phyloP scores from a whole-genome alignment of 2,113 vertebrate species.

The Cebidichthys violaceus region DNA sequence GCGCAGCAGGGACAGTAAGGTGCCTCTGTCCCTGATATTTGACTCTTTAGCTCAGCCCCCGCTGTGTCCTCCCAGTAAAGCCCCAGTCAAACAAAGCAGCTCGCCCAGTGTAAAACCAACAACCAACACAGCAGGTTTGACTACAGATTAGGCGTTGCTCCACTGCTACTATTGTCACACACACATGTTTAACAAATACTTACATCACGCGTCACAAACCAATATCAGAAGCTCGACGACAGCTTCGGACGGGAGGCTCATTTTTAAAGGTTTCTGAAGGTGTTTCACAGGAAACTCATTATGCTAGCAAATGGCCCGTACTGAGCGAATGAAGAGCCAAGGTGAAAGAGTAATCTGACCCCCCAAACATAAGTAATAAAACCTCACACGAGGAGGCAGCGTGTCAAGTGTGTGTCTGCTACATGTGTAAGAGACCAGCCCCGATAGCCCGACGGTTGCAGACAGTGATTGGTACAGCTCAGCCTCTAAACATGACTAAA shows the following conservation, averaged over 20 bases:
- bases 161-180: constrained; percentile 42
- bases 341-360: constrained; percentile 75
- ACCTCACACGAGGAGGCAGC: constrained; percentile 68
- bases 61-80: constrained; percentile 64
- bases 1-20: constrained; percentile 63
- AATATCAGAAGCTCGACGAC: background rate
- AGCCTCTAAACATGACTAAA: constrained; percentile 25
- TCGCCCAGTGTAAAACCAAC: constrained; percentile 55
- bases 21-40: constrained; percentile 78
- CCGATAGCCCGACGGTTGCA: constrained; percentile 38
- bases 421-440: constrained; percentile 64
- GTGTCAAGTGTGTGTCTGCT: constrained; percentile 68
- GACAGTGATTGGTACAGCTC: constrained; percentile 28
- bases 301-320: constrained; percentile 64
- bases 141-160: constrained; percentile 32
- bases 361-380: constrained; percentile 73
- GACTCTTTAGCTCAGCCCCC: constrained; percentile 69
- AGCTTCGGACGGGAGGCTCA: fast-evolving
- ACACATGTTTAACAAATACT: constrained; percentile 25
- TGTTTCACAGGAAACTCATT: constrained; percentile 56
- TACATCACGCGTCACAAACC: background rate
- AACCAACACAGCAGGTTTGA: constrained; percentile 54
- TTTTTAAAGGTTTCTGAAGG: constrained; percentile 8
- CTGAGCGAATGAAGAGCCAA: constrained; percentile 60
- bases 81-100: constrained; percentile 72